phyloP scores from a whole-genome alignment of 2,888 invertebrate genomes.

The Theretra japonica region DNA sequence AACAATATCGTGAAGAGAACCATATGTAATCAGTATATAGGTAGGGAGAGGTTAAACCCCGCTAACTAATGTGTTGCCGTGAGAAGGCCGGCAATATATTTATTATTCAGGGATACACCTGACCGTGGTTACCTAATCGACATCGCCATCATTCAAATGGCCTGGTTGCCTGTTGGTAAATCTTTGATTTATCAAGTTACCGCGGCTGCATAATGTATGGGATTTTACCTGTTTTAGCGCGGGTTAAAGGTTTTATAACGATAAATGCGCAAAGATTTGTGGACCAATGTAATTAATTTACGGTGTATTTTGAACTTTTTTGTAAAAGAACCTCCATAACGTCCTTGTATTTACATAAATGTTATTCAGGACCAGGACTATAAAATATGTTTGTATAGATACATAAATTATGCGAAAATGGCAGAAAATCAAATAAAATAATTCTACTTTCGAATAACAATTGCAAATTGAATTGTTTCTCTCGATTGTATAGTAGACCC shows the following conservation, averaged over 20 bases:
- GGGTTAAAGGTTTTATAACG: neutral
- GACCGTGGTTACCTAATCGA: constrained; percentile 32
- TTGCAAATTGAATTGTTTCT: too few species aligned
- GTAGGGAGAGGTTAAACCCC: constrained; percentile 30
- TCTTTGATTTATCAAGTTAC: constrained; percentile 14
- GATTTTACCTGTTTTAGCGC: neutral
- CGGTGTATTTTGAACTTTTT: neutral
- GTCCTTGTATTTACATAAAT: too few species aligned
- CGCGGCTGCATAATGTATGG: neutral
- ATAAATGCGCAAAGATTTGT: neutral
- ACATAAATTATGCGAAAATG: too few species aligned
- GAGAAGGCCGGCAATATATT: constrained; percentile 35
- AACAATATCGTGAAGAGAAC: neutral
- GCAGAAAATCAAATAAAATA: too few species aligned
- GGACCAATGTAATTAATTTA: neutral
- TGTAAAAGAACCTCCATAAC: neutral
- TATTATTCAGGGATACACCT: constrained; percentile 38
- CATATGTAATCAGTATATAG: constrained; percentile 16
- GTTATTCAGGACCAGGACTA: too few species aligned
- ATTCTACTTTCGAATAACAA: too few species aligned
- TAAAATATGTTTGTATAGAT: too few species aligned
- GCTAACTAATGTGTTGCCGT: constrained; percentile 35
- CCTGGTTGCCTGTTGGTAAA: neutral
- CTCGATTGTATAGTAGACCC: too few species aligned
- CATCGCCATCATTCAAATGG: constrained; percentile 33